Percentiles rank a stretch among this genome's conserved stretches.
Conservation (phyloP, 2,888 invertebrate species). For the Brachyptera putata region DNA sequence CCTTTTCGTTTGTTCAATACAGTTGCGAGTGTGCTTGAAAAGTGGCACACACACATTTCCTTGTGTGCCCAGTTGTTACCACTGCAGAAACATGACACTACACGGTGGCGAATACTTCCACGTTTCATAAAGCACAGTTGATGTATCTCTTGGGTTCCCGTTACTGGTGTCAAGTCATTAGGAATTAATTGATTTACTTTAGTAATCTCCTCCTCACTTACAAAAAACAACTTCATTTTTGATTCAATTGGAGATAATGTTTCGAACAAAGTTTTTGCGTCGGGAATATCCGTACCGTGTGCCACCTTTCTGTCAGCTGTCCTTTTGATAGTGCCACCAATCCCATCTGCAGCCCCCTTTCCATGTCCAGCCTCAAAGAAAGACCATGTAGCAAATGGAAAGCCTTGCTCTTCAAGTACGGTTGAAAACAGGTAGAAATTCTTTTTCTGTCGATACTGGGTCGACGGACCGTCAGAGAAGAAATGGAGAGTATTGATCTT, state of each 20-base stretch:
- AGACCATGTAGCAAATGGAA: slow-evolving; percentile 37
- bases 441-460: slow-evolving; percentile 12
- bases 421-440: slow-evolving; percentile 8
- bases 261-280: not conserved
- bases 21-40: no score
- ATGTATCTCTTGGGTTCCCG: not conserved
- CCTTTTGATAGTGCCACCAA: slow-evolving; percentile 38
- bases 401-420: no score
- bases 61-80: no score
- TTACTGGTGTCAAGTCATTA: not conserved
- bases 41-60: no score
- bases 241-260: not conserved
- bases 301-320: slow-evolving; percentile 32
- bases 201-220: not conserved
- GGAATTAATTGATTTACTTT: not conserved
- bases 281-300: not conserved
- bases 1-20: no score
- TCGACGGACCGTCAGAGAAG: slow-evolving; percentile 14
- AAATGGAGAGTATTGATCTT: slow-evolving; percentile 1
- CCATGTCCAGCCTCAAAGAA: slow-evolving; percentile 41
- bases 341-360: slow-evolving; percentile 41
- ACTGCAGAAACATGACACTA: no score
- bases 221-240: not conserved
- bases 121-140: no score
- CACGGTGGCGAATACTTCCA: no score